Percentiles rank a stretch among this genome's conserved stretches.
phyloP scores from a whole-genome alignment of 2,113 vertebrate genomes.

The Campylomormyrus numenius region DNA sequence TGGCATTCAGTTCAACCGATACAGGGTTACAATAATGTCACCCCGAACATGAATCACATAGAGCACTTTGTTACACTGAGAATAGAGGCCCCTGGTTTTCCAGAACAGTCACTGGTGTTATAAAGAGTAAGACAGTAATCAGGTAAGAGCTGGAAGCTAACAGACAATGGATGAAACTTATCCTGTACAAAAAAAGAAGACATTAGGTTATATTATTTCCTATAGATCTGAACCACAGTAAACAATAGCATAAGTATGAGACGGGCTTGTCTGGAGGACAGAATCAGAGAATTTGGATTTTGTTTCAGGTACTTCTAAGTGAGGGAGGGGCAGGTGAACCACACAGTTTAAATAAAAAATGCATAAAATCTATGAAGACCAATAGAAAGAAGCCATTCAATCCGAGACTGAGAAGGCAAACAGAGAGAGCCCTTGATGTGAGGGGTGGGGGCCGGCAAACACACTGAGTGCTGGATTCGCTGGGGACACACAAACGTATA shows the following conservation, averaged over 20 bases:
- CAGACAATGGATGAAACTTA: not conserved
- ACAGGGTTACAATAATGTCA: not conserved
- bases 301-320: not conserved
- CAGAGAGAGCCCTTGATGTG: not conserved
- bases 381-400: not conserved
- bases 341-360: not conserved
- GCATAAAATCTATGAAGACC: not conserved
- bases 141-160: not conserved
- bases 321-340: not conserved
- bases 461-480: not conserved
- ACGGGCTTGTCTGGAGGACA: not conserved
- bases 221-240: not conserved
- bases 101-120: not conserved
- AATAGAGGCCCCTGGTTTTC: not conserved
- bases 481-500: not conserved
- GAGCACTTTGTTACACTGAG: not conserved
- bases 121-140: not conserved
- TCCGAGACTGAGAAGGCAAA: not conserved
- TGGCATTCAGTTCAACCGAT: not conserved
- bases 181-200: not conserved
- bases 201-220: not conserved
- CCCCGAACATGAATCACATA: not conserved
- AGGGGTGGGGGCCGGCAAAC: not conserved
- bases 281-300: not conserved
- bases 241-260: not conserved